A percentile compares a stretch with the other conserved stretches of the same genome.
These are phyloP conservation scores for Empidonax traillii DNA, from an alignment of 2,113 vertebrate species.

Conservation along the genomic window DNA sequence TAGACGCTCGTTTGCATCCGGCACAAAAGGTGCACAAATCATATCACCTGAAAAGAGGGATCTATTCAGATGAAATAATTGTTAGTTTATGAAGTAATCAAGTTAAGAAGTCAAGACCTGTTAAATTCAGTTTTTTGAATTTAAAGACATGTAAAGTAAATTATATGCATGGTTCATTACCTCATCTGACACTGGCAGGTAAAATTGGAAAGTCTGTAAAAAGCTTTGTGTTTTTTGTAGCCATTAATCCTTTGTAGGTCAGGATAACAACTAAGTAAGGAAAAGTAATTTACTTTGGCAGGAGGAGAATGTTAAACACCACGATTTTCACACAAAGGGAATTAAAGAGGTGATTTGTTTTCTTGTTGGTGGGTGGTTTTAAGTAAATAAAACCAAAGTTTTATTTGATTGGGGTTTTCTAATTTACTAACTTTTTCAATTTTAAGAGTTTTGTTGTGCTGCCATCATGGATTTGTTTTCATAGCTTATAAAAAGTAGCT, in stretches of 20 bases:
- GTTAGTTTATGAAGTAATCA: background rate
- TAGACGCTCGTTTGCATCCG: background rate
- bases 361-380: background rate
- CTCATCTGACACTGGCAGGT: background rate
- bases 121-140: background rate
- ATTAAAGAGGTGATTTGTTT: background rate
- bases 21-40: background rate
- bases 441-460: background rate
- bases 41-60: background rate
- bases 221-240: slow-evolving; percentile 8
- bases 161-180: background rate
- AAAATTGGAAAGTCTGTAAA: background rate
- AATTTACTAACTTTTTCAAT: background rate
- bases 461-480: background rate
- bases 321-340: background rate
- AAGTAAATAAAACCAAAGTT: background rate
- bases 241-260: background rate
- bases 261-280: background rate
- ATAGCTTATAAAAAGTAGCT: background rate
- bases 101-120: background rate
- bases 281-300: background rate
- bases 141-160: background rate
- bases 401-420: background rate
- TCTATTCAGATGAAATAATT: background rate
- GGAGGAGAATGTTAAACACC: background rate